A percentile compares a stretch with the other conserved stretches of the same genome.
phyloP scores from a whole-genome alignment of 2,113 vertebrate species.

The Brienomyrus longianalis region DNA sequence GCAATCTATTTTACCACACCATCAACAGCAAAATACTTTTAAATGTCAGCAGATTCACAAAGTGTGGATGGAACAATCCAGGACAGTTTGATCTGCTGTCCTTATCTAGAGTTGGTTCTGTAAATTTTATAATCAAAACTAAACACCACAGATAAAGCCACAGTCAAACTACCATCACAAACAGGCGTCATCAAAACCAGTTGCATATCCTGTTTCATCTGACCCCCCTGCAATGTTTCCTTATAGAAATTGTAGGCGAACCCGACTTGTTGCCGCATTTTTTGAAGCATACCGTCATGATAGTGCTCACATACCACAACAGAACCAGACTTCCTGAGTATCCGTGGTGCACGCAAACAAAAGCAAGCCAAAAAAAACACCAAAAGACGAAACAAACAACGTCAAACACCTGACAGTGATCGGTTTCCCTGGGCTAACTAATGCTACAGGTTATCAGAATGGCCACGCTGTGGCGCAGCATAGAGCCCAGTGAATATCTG shows the following conservation, averaged over 20 bases:
- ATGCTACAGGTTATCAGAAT: neutral
- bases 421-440: neutral
- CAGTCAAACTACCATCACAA: neutral
- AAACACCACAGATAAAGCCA: neutral
- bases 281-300: neutral
- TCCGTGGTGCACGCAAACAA: neutral
- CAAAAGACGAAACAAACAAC: neutral
- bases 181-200: neutral
- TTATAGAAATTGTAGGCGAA: neutral
- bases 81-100: neutral
- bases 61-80: neutral
- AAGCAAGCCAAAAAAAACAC: neutral
- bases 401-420: neutral
- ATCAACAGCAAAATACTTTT: neutral
- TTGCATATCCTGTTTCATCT: neutral
- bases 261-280: neutral
- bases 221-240: neutral
- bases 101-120: neutral
- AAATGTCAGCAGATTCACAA: neutral
- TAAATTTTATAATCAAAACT: neutral
- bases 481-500: neutral
- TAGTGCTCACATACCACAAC: neutral
- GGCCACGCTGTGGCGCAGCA: neutral
- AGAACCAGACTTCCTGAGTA: neutral
- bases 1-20: neutral